These are phyloP conservation scores for Puntigrus tetrazona DNA, from an alignment of 2,113 vertebrate genomes.

Conservation along the genomic window DNA sequence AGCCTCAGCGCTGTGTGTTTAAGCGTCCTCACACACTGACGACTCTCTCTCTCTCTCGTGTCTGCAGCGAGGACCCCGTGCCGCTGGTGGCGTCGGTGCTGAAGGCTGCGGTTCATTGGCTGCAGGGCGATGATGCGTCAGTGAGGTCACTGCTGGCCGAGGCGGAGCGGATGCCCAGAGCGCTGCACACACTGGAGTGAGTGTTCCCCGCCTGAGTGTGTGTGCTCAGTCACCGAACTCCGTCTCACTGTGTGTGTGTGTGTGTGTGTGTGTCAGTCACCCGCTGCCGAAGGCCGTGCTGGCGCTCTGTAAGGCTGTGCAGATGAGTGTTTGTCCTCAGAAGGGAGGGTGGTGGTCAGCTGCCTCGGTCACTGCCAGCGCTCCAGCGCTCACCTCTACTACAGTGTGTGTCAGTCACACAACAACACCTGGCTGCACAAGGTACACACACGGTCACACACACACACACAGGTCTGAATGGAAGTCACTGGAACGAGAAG, in stretches of 20 bases:
- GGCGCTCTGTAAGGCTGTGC: conserved; percentile 88
- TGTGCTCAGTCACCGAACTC: too few species aligned
- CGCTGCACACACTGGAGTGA: conserved; percentile 89
- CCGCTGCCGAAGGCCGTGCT: conserved; percentile 87
- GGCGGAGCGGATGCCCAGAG: conserved; percentile 88
- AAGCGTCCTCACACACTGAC: background rate
- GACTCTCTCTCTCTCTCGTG: background rate
- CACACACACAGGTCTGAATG: too few species aligned
- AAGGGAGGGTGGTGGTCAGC: conserved; percentile 82
- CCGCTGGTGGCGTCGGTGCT: conserved; percentile 91
- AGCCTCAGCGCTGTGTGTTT: background rate
- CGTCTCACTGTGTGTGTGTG: conserved; percentile 19
- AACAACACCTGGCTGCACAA: conserved; percentile 82
- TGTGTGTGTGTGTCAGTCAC: conserved; percentile 76
- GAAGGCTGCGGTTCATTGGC: conserved; percentile 86
- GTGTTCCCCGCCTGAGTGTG: too few species aligned
- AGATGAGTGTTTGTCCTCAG: conserved; percentile 83
- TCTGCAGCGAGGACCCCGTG: conserved; percentile 86
- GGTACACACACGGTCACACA: conserved; percentile 64
- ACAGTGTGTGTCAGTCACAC: conserved; percentile 80
- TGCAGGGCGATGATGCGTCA: conserved; percentile 84
- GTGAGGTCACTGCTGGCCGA: conserved; percentile 82
- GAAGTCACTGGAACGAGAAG: too few species aligned
- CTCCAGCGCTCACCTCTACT: conserved; percentile 87
- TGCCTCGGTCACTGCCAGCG: conserved; percentile 86